Evolutionary conservation across 2,797 vertebrate species (phyloP), one percentile per base, ranked within the genome.

Genomic region (Gallinago stenura): DNA sequence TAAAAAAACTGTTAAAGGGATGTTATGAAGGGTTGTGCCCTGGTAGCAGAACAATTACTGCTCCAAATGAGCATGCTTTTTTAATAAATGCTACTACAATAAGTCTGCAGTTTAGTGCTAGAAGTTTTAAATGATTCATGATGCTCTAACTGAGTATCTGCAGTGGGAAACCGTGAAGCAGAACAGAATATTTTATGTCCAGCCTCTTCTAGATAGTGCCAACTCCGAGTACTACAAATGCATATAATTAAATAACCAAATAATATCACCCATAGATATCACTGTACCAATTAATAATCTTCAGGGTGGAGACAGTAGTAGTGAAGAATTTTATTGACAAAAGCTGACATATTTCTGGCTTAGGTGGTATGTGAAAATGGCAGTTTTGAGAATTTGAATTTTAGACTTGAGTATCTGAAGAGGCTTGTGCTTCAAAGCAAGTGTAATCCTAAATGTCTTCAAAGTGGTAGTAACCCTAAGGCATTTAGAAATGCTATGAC

Each of bases 11-110:
- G 66, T 91, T 97, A 91, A 94, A 88, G 35, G 61, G 66, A 87
- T 96, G 71, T 96, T 96, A 84, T 87, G 86, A 95, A 97, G 39
- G 83, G 46, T 53, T 93, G 39, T 92, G 87, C 81, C 94, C 92
- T 94, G 50, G 64, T 87, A 97, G 77, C 88, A 96, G 89, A 97
- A 93, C 86, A 96, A 97, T 97, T 97, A 89, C 92, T 88, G 50
- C 66, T 95, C 90, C 48, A 87, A 92, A 96, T 95, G 79, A 95
- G 22, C 50, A 12, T 96, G 68, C 35, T 94, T 97, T 96, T 96
- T 93, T 97, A 96, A 96, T 96, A 94, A 96, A 97, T 95, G 70
- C n/a, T 89, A 7, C 69, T 57, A 10, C 31, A 83, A 66, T 83
- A 79, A 72, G 48, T 50, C 68, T 90, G 75, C 46, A 88, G 4